Evolutionary conservation across 2,113 vertebrate species (phyloP).

Genomic region (Mustela nigripes): DNA sequence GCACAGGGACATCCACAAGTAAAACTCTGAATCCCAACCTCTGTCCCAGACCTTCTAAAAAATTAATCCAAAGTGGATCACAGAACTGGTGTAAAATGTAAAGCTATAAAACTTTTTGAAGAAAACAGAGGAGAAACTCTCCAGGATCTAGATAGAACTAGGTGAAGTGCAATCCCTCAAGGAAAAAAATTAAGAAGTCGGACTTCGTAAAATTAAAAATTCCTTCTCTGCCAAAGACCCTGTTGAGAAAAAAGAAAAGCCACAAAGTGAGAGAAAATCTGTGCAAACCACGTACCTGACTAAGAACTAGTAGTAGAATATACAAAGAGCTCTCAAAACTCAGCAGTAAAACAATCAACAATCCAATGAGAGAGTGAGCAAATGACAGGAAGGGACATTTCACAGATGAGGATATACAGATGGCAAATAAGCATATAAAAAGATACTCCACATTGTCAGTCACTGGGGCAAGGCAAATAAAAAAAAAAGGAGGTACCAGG

Average conservation of each 20-base stretch:
- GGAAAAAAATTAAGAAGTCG: neutral
- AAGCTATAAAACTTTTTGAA: neutral
- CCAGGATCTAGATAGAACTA: neutral
- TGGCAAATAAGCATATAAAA: neutral
- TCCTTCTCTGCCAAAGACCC: neutral
- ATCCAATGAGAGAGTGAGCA: neutral
- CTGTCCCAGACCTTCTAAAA: neutral
- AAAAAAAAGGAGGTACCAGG: neutral
- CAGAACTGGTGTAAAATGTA: neutral
- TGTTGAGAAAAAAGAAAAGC: conserved; percentile 1
- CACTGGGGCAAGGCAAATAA: neutral
- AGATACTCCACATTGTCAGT: neutral
- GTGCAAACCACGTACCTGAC: neutral
- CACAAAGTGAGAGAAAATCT: neutral
- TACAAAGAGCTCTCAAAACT: neutral
- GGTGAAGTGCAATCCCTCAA: neutral
- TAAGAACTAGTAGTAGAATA: neutral
- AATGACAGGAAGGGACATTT: neutral
- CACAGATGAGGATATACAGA: neutral
- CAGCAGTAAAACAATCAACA: neutral
- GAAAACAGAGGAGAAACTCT: neutral
- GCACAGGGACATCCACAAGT: neutral
- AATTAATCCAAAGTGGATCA: neutral
- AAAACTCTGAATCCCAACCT: neutral
- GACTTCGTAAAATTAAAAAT: neutral